A percentile compares a stretch with the other conserved stretches of the same genome.
Evolutionary conservation across 2,888 invertebrate genomes (phyloP).

Genomic region (Tipula unca): DNA sequence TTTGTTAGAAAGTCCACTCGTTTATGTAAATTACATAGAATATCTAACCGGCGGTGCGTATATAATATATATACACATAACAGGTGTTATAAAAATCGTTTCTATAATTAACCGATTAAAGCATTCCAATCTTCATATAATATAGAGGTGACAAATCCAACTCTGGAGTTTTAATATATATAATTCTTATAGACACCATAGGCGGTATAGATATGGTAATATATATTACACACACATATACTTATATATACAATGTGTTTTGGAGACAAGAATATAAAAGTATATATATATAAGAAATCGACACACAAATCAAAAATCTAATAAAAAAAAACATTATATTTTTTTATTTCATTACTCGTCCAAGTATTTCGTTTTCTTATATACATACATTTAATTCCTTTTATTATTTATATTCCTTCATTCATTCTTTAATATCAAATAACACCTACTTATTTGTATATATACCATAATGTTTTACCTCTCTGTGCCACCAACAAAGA

Average conservation of each 20-base stretch:
- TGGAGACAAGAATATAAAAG: background rate
- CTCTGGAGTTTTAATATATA: background rate
- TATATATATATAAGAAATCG: background rate
- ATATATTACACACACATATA: too few relatives aligned
- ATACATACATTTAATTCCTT: conserved; percentile 14
- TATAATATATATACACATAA: background rate
- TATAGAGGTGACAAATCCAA: background rate
- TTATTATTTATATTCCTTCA: conserved; percentile 8
- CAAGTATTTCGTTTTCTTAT: background rate
- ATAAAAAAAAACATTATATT: background rate
- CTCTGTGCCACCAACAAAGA: conserved; percentile 18
- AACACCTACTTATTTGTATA: conserved; percentile 16
- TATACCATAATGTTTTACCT: conserved; percentile 8
- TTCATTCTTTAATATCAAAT: conserved; percentile 17
- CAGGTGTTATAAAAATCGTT: background rate
- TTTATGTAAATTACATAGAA: too few relatives aligned
- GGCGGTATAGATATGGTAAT: background rate
- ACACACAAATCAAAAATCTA: conserved; percentile 14
- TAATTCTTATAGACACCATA: background rate
- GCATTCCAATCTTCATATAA: background rate
- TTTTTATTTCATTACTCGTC: conserved; percentile 2
- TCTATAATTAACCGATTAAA: background rate
- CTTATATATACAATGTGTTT: background rate
- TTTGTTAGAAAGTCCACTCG: background rate
- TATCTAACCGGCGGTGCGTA: too few relatives aligned